Percentiles rank a stretch among this genome's conserved stretches.
phyloP scores from a whole-genome alignment of 2,113 vertebrate species.

The Machaerirhynchus nigripectus region DNA sequence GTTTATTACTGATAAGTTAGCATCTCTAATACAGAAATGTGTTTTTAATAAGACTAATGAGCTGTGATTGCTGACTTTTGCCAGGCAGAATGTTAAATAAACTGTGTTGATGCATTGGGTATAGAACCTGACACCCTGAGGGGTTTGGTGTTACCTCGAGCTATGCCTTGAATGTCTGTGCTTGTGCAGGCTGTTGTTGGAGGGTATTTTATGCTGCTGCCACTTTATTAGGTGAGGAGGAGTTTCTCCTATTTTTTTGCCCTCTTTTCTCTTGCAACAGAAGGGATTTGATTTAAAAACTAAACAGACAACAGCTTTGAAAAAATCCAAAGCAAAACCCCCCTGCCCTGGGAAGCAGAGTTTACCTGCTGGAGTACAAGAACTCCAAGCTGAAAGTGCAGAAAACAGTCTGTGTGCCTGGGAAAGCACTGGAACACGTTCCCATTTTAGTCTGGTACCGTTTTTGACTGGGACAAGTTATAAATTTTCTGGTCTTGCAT shows the following conservation, averaged over 20 bases:
- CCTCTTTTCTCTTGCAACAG: neutral
- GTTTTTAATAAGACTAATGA: conserved; percentile 28
- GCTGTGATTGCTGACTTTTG: neutral
- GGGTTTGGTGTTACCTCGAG: neutral
- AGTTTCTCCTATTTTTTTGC: neutral
- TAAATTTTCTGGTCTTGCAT: conserved; percentile 37
- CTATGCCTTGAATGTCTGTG: neutral
- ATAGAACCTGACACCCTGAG: neutral
- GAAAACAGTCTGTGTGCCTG: neutral
- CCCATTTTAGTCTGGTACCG: neutral
- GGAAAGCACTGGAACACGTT: neutral
- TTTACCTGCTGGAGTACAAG: neutral
- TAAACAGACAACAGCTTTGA: neutral
- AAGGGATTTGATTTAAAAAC: neutral
- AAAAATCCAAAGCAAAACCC: fast-evolving
- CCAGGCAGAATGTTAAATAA: conserved; percentile 3
- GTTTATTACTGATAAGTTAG: conserved; percentile 40
- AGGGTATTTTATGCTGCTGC: neutral
- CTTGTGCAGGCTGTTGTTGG: neutral
- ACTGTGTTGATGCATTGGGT: neutral
- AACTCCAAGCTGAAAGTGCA: fast-evolving
- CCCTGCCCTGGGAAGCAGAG: fast-evolving
- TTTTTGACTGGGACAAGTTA: neutral
- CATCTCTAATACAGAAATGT: conserved; percentile 15
- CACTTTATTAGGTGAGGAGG: neutral